These are phyloP conservation scores for Theonella swinhoei DNA, from an alignment of 37 sponge, comb jelly and placozoan species.

Conservation along the genomic window DNA sequence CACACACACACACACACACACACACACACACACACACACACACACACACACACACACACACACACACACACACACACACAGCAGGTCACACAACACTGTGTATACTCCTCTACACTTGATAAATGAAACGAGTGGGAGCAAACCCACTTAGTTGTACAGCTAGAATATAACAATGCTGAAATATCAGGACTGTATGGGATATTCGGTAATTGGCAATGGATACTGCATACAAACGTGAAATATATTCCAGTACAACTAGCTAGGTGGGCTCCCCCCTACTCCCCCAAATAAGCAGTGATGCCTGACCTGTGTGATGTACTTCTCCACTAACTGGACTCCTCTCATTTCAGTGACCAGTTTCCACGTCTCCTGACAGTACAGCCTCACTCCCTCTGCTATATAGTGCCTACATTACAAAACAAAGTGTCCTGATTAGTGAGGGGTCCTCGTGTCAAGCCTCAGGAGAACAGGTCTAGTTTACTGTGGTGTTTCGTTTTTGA, in stretches of 20 bases:
- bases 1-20: background rate
- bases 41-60: background rate
- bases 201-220: too few species aligned
- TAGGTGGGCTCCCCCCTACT: too few species aligned
- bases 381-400: conserved; percentile 93
- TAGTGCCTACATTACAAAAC: conserved; percentile 92
- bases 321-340: conserved; percentile 76
- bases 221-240: too few species aligned
- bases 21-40: background rate
- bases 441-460: too few species aligned
- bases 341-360: conserved; percentile 61
- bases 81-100: background rate
- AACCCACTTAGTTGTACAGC: too few species aligned
- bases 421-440: too few species aligned
- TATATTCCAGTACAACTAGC: too few species aligned
- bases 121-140: background rate
- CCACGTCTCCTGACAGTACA: conserved; percentile 97
- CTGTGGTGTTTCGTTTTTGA: too few species aligned
- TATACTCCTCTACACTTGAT: background rate
- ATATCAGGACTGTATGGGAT: too few species aligned
- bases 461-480: too few species aligned
- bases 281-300: background rate
- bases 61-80: background rate
- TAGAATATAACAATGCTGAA: too few species aligned
- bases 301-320: conserved; percentile 60